A percentile compares a stretch with the other conserved stretches of the same genome.
These are phyloP conservation scores for Spinus olivaceus DNA, from an alignment of 2,797 vertebrate genomes.

Conservation along the genomic window DNA sequence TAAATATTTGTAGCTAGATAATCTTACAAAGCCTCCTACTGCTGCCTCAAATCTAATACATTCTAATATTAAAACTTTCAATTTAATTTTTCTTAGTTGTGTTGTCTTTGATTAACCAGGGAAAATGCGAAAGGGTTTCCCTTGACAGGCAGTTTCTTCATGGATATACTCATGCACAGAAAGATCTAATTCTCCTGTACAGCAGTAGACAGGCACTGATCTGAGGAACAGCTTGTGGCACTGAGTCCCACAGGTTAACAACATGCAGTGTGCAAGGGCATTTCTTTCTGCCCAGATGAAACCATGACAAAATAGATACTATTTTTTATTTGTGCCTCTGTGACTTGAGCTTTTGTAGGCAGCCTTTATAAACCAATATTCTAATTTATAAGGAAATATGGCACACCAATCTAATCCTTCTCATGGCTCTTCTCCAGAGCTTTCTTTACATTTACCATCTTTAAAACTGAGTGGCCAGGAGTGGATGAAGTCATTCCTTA, in stretches of 20 bases:
- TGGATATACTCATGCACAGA: background rate
- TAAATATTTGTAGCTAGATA: slow-evolving; percentile 34
- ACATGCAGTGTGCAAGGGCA: background rate
- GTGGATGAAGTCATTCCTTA: background rate
- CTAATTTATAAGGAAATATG: background rate
- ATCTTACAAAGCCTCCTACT: slow-evolving; percentile 43
- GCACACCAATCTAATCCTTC: background rate
- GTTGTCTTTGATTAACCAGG: slow-evolving; percentile 62
- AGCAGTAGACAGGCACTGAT: background rate
- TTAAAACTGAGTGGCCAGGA: background rate
- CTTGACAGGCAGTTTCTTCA: slow-evolving; percentile 1
- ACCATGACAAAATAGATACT: background rate
- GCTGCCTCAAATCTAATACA: slow-evolving; percentile 36
- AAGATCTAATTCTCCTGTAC: slow-evolving; percentile 15
- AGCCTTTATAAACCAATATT: background rate
- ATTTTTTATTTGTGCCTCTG: background rate
- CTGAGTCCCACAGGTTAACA: slow-evolving; percentile 40
- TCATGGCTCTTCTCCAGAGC: background rate
- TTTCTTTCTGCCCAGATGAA: background rate
- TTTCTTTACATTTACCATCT: background rate
- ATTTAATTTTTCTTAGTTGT: slow-evolving; percentile 51
- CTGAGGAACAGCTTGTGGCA: slow-evolving; percentile 2
- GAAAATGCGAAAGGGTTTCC: slow-evolving; percentile 16
- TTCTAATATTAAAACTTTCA: slow-evolving; percentile 44
- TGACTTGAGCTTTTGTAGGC: background rate